Percentiles rank a stretch among this genome's conserved stretches.
Conservation (phyloP, 2,797 vertebrate genomes). For the Chrysocyon brachyurus region DNA sequence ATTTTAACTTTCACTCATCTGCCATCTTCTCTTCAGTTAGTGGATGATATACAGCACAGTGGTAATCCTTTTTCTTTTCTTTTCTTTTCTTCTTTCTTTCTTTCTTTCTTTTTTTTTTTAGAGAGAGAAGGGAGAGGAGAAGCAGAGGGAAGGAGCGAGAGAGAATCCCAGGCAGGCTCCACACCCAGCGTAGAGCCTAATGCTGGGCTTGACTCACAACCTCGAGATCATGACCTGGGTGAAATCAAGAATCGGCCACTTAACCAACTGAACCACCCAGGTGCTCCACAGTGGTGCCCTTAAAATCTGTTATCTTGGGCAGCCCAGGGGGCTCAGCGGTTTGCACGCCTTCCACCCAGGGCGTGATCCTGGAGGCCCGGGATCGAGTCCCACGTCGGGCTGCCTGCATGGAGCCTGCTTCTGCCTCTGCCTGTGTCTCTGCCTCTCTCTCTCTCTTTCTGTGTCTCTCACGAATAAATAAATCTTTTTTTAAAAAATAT, state of each 20-base stretch:
- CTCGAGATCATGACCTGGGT: neutral
- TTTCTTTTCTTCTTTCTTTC: too few relatives aligned
- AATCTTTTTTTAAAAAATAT: neutral
- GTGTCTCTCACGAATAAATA: too few relatives aligned
- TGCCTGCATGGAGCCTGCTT: too few relatives aligned
- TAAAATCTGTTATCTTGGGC: neutral
- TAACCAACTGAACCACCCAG: neutral
- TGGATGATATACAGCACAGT: neutral
- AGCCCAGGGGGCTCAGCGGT: too few relatives aligned
- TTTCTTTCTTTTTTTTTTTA: too few relatives aligned
- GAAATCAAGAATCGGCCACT: neutral
- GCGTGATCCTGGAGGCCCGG: too few relatives aligned
- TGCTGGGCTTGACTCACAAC: neutral
- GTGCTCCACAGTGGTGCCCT: neutral
- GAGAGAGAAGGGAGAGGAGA: neutral
- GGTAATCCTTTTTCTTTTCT: neutral
- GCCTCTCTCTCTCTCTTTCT: too few relatives aligned
- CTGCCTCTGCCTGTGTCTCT: too few relatives aligned
- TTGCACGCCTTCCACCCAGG: too few relatives aligned
- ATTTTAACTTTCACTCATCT: conserved; percentile 1
- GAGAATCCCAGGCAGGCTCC: neutral
- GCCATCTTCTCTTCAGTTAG: conserved; percentile 23
- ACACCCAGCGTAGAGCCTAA: neutral
- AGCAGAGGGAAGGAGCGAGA: neutral
- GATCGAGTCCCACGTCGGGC: too few relatives aligned